Base-by-base conservation (phyloP, 2,797 vertebrate genomes). In the Glossophaga mutica region DNA sequence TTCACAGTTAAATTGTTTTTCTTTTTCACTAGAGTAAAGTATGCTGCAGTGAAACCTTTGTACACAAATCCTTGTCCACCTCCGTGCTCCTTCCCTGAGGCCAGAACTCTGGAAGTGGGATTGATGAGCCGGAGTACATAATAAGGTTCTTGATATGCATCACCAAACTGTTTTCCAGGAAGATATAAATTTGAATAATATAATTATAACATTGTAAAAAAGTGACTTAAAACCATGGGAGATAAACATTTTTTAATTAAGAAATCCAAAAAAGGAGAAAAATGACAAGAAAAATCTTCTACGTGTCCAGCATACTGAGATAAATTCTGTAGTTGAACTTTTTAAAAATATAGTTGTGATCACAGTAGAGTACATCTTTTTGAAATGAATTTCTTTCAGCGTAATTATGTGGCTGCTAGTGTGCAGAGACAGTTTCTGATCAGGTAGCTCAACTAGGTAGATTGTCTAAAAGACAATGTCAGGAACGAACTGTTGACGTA, bases 101-200 rank as follows among this genome's bases (percentile, higher is more conserved):
- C 29, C 76, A 68, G 87, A 91, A 74, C 48, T 52, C 9, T 84
- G 34, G 44, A 71, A 57, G 37, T 92, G 5, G 34, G 93, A 73
- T 88, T 77, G 59, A 74, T 93, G 50, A 90, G 12, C 79, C 87
- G 44, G n/a, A 68, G 48, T 57, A 68, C 59, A 5, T 79, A 79
- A 86, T 87, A 59, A 50, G 12, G 16, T 74, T 88, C 52, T 96
- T 94, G 34, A 42, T 86, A 24, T 78, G 2, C 22, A 55, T 73
- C 86, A 34, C 29, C n/a, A 68, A 78, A 48, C 68, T 84, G 73
- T 74, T 94, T 95, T 86, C 79, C 67, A 76, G 68, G 78, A 93
- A 77, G 52, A 37, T 81, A 26, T 22, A 84, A 34, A 71, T 92
- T 78, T 87, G 55, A 81, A 39, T 81, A 62, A 86, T 77, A 46